Conservation (phyloP, 1,140 invertebrate genomes). For the Hylaeus anthracinus region DNA sequence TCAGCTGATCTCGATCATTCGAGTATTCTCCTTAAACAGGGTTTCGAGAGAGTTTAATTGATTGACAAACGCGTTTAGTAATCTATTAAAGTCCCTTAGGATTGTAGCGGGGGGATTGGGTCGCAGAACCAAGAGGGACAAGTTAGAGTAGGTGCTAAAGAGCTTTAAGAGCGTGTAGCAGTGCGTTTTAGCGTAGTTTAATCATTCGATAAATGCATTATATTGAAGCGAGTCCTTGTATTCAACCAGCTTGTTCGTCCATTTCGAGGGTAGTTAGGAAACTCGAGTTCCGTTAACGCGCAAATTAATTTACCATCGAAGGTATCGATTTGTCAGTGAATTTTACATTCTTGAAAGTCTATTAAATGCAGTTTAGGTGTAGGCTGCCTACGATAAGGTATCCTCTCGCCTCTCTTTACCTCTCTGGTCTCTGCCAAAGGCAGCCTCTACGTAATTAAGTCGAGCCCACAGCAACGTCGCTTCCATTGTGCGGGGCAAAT, state of each 20-base stretch:
- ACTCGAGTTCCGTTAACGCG: background rate
- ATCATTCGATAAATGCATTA: too few relatives aligned
- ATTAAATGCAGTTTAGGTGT: conserved; percentile 49
- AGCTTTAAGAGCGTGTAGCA: background rate
- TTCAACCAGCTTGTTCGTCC: background rate
- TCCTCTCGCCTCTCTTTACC: conserved; percentile 18
- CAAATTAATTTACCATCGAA: conserved; percentile 8
- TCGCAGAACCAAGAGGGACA: too few relatives aligned
- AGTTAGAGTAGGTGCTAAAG: background rate
- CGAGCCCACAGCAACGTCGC: conserved; percentile 58
- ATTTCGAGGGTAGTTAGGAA: background rate
- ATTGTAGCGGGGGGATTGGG: too few relatives aligned
- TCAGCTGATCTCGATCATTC: too few relatives aligned
- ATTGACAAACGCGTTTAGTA: background rate
- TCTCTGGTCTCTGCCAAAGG: conserved; percentile 48
- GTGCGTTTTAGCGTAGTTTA: too few relatives aligned
- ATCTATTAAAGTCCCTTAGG: background rate
- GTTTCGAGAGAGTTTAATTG: too few relatives aligned
- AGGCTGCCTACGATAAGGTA: conserved; percentile 45
- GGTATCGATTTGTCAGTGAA: conserved; percentile 44
- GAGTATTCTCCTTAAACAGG: too few relatives aligned
- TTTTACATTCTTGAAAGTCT: conserved; percentile 53
- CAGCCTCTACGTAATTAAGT: conserved; percentile 71
- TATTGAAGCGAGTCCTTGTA: too few relatives aligned
- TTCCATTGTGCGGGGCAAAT: conserved; percentile 71